Base-by-base conservation (phyloP, 1,140 invertebrate species). In the Gryllus bimaculatus region DNA sequence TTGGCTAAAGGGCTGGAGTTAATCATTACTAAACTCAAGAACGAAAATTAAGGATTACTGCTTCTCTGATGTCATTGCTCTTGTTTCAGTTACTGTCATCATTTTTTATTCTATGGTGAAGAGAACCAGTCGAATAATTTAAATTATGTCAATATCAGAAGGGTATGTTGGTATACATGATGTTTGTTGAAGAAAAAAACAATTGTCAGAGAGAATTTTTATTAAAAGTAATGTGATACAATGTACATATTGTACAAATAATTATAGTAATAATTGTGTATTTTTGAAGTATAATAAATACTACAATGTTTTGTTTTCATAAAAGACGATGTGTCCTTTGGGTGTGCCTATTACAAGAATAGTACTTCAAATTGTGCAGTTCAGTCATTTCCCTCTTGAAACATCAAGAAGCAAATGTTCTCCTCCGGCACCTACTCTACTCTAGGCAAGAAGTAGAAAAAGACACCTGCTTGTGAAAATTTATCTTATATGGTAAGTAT, bases 141-240 rank as follows among this genome's bases (percentile, higher is more conserved):
- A 13, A 66, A 66, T 66, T 13, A 66, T 66, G 18, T 13, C 18
- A 66, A 18, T 66, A 66, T 66, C 10, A 66, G 54, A 66, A 18
- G 54, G 21, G 47, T n/a, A 49, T 8, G 26, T 76, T 13, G 48
- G 75, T 18, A 47, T 21, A 18, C 26, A 15, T 47, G 8, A 54
- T 21, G 0, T 75, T 8, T 2, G 8, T 8, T 47, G 49, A 79
- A 39, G 8, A 73, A 21, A 76, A 77, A 76, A 48, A 79, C 39
- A 79, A 79, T 47, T 66, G 12, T 76, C 47, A 73, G 76, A 77
- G 26, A 77, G 26, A 73, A 77, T 74, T 80, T 80, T 80, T 80
- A 80, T 77, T 80, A 80, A 80, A 80, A 80, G 76, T 77, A 75
- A 75, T 8, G 78, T 79, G 78, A 79, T 79, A 79, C 78, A 79